Evolutionary conservation across 2,888 invertebrate genomes (phyloP).

Genomic region (Andrena fulva): DNA sequence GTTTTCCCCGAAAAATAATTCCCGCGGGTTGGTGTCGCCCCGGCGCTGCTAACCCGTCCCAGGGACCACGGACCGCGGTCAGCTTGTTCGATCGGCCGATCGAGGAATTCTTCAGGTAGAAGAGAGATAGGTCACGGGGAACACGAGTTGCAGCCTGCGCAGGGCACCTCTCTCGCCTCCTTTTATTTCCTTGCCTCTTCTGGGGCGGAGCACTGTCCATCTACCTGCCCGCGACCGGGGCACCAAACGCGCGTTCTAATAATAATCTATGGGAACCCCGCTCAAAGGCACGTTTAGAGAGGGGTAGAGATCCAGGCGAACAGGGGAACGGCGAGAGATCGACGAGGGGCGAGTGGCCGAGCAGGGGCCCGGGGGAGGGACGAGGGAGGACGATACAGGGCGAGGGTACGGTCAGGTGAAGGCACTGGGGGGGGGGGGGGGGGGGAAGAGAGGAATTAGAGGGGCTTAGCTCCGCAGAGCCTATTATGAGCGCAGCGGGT

Average conservation of each 20-base stretch:
- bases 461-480: conserved; percentile 78
- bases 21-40: conserved; percentile 23
- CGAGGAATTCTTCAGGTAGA: conserved; percentile 67
- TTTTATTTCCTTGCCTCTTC: conserved; percentile 56
- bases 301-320: conserved; percentile 22
- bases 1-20: conserved; percentile 66
- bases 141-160: conserved; percentile 70
- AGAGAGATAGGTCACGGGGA: conserved; percentile 62
- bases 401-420: conserved; percentile 36
- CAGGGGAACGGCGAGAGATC: conserved; percentile 34
- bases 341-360: conserved; percentile 19
- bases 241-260: conserved; percentile 82
- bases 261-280: conserved; percentile 83
- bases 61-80: conserved; percentile 4
- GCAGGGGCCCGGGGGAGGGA: conserved; percentile 33
- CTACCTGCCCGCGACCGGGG: conserved; percentile 78
- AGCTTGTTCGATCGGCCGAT: conserved; percentile 58
- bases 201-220: conserved; percentile 81
- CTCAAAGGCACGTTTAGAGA: conserved; percentile 69
- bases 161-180: conserved; percentile 45
- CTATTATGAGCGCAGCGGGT: conserved; percentile 82
- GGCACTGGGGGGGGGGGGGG: conserved; percentile 18
- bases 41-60: conserved; percentile 38
- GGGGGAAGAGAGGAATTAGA: conserved; percentile 78
- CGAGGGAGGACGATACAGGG: conserved; percentile 1